Conservation (phyloP, 2,113 vertebrate species). For the Zosterops hypoxanthus region DNA sequence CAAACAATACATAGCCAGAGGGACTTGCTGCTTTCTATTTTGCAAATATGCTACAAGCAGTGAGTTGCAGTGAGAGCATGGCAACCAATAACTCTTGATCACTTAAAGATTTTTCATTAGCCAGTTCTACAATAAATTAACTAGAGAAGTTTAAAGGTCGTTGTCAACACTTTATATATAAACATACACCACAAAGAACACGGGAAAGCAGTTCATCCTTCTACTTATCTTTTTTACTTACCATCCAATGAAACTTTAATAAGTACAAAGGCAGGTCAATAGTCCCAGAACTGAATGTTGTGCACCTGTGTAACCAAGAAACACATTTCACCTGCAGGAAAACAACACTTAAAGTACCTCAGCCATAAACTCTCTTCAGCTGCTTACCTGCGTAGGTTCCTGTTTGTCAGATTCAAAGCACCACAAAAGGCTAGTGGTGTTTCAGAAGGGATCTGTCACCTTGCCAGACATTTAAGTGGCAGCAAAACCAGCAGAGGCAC, state of each 20-base stretch:
- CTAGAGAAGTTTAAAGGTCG: conserved; percentile 18
- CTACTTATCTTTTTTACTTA: not conserved
- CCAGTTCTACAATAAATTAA: conserved; percentile 4
- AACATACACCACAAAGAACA: not conserved
- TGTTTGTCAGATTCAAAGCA: conserved; percentile 4
- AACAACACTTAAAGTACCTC: not conserved
- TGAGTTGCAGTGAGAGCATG: not conserved
- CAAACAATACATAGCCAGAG: not conserved
- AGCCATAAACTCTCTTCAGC: not conserved
- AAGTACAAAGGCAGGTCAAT: conserved; percentile 8
- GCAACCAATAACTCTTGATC: not conserved
- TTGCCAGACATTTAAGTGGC: not conserved
- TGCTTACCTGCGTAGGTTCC: conserved; percentile 35
- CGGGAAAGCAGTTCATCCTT: not conserved
- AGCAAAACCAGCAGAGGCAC: not conserved
- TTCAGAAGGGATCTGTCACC: conserved; percentile 35
- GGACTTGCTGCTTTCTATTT: not conserved
- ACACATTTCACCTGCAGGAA: not conserved
- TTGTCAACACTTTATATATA: not conserved
- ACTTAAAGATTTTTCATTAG: conserved; percentile 3
- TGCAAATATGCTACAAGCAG: not conserved
- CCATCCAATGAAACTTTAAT: not conserved
- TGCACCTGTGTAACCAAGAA: conserved; percentile 31
- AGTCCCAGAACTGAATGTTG: not conserved
- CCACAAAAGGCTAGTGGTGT: conserved; percentile 4